Evolutionary conservation across 2,888 invertebrate species (phyloP), one percentile per base, ranked within the genome.

Genomic region (Agapetus fuscipes): DNA sequence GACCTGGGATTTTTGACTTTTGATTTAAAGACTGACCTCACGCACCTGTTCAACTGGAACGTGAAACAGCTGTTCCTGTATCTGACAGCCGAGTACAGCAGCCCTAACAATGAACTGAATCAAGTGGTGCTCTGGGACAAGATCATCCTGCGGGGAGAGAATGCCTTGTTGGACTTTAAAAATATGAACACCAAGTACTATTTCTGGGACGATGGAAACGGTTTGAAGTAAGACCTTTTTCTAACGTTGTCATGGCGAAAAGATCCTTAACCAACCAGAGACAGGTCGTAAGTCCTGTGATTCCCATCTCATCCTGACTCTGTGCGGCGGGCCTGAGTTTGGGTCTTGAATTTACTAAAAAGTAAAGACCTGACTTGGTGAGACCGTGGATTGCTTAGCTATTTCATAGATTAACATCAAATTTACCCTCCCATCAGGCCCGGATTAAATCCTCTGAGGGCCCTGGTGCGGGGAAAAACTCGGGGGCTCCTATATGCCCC

Each of bases 121-220:
- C 89, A 90, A 71, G 93, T 98, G 51, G 93, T 98, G 1, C 67
- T 98, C 14, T 98, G 98, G 98, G 98, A 98, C 62, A 96, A 96
- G 70, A 97, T 98, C 48, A 88, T 98, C 39, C 70, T 85, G 39
- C 77, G 97, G 54, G 94, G 91, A 36, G 93, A 97, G 61, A 89
- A 91, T 68, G 83, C 96, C n/a, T 70, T 85, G 7, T 62, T 98
- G 43, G 88, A 94, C 58, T 89, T 90, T 57, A 88, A 89, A 59
- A 91, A 89, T 56, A 83, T 91, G 76, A 90, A 95, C 61, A 90
- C 94, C 2, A 97, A 98, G 59, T 98, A 98, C 67, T 98, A 97
- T 59, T 98, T 98, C 71, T 94, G 95, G 90, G 98, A 98, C 73
- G 97, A 97, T 71, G 97, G 97, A 44, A 90, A 90, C 64, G 95